phyloP scores from a whole-genome alignment of 2,888 invertebrate genomes.

The Myathropa florea region DNA sequence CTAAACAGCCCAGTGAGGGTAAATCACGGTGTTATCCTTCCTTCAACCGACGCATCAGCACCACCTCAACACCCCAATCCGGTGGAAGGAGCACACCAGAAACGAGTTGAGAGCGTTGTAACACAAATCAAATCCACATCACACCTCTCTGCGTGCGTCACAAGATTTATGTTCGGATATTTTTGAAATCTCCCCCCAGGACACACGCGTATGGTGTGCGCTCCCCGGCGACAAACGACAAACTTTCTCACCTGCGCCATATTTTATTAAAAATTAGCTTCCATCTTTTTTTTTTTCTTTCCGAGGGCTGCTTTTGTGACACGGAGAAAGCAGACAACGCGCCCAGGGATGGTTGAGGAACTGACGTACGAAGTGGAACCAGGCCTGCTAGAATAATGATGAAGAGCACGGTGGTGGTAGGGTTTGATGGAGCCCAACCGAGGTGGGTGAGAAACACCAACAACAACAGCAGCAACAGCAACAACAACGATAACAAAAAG shows the following conservation, averaged over 20 bases:
- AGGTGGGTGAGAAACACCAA: not conserved
- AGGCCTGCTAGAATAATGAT: conserved; percentile 53
- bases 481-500: not conserved
- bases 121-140: conserved; percentile 62
- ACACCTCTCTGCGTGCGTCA: conserved; percentile 33
- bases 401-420: not conserved
- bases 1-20: conserved; percentile 5
- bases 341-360: not conserved
- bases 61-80: not conserved
- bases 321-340: not conserved
- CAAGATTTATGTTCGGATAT: conserved; percentile 52
- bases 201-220: not conserved
- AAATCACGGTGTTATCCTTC: conserved; percentile 35
- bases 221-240: conserved; percentile 55
- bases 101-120: conserved; percentile 49
- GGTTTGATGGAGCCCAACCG: not conserved
- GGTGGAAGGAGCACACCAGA: not conserved
- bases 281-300: not conserved
- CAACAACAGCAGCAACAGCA: not conserved
- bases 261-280: conserved; percentile 62
- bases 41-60: not conserved
- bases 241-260: conserved; percentile 66
- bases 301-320: not conserved
- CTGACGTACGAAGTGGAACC: conserved; percentile 1
- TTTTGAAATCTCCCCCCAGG: conserved; percentile 18